These are phyloP conservation scores for Ephialtes manifestator DNA, from an alignment of 2,888 invertebrate genomes.

Conservation along the genomic window DNA sequence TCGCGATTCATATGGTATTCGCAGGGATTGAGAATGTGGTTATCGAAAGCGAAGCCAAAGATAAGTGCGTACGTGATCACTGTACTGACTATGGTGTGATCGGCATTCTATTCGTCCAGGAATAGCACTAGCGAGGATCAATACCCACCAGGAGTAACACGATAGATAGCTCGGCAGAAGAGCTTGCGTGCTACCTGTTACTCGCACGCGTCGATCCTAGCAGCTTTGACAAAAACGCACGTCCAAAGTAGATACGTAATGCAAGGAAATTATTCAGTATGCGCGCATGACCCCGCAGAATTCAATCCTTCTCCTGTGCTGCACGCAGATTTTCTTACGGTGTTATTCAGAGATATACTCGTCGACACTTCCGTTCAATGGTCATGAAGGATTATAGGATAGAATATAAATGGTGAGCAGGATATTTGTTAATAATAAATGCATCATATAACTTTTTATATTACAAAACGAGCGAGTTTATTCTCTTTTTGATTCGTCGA, in stretches of 20 bases:
- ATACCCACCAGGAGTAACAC: conserved; percentile 38
- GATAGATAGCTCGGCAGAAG: conserved; percentile 31
- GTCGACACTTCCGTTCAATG: conserved; percentile 32
- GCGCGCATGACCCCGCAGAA: conserved; percentile 32
- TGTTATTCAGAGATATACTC: background rate
- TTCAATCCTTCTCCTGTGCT: conserved; percentile 29
- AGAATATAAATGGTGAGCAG: conserved; percentile 6
- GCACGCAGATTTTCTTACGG: conserved; percentile 13
- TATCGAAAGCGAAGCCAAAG: conserved; percentile 71
- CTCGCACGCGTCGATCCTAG: conserved; percentile 11
- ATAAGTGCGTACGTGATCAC: conserved; percentile 72
- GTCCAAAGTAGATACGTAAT: conserved; percentile 41
- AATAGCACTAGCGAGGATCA: conserved; percentile 50
- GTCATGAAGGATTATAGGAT: background rate
- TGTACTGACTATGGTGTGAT: conserved; percentile 63
- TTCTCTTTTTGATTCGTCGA: conserved; percentile 50
- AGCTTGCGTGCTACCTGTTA: conserved; percentile 63
- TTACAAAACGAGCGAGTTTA: conserved; percentile 68
- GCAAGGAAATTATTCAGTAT: conserved; percentile 47
- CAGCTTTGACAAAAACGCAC: conserved; percentile 48
- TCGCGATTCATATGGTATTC: conserved; percentile 69
- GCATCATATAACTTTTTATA: conserved; percentile 19
- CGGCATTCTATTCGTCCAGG: conserved; percentile 26
- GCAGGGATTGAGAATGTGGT: conserved; percentile 68
- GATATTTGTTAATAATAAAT: conserved; percentile 5